Evolutionary conservation across 2,113 vertebrate genomes (phyloP), one percentile per base, ranked within the genome.

Genomic region (Semicossyphus pulcher): DNA sequence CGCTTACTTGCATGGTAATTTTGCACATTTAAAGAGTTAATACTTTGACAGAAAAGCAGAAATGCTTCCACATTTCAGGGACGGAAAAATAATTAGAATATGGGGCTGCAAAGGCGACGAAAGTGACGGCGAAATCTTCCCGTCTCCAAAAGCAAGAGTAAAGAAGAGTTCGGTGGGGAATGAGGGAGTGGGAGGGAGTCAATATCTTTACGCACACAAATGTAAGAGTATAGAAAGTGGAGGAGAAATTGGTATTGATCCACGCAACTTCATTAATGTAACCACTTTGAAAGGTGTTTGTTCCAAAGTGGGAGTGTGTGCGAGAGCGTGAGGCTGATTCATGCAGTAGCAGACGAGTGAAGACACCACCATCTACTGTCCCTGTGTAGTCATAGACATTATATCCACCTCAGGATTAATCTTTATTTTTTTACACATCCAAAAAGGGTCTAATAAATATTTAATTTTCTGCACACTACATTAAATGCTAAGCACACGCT

Each of bases 321-420:
- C 29, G 52, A n/a, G 28, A 29, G 53, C 14, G 16, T 8, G 49
- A 54, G 54, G 10, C 2, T 16, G 57, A 0, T 41, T 47, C 25
- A 58, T 44, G 31, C 4, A n/a, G 39, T 31, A 28, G 44, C 23
- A 77, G 83, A 57, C 31, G 41, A 78, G 80, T 63, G 88, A 72
- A 57, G 76, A 90, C 71, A 89, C 84, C 81, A 86, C 89, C 89
- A 81, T 72, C 90, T 90, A 76, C 89, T 90, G 90, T 85, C 59
- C 60, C 53, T 42, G 31, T 59, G 41, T 10, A 57, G 61, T 64
- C 60, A 57, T 25, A 51, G 56, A 53, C 47, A 28, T 59, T 12
- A 26, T 14, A 58, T 2, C 20, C 11, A 25, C 28, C 48, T 21
- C 2, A 6, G 37, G 4, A 20, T 32, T n/a, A 2, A 10, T n/a